Evolutionary conservation across 2,797 vertebrate genomes (phyloP).

Genomic region (Pogonophryne albipinna): DNA sequence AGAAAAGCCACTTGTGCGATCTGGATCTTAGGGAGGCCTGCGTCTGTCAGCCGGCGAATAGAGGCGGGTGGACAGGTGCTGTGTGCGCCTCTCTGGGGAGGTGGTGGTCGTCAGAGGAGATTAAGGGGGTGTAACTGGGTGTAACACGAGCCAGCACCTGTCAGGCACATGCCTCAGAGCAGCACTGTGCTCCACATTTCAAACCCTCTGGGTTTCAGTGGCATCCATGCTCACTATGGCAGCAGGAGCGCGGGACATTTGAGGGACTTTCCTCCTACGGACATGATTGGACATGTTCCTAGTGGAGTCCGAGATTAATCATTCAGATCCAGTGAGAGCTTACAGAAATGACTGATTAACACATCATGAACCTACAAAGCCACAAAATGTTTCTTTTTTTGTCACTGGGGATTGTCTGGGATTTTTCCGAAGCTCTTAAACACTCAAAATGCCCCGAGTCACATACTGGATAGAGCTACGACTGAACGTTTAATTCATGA

Average conservation of each 20-base stretch:
- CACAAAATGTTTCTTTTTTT: conserved; percentile 17
- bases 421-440: conserved; percentile 28
- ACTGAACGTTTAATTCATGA: neutral
- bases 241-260: conserved; percentile 10
- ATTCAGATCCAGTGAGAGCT: neutral
- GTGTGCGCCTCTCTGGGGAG: conserved; percentile 49
- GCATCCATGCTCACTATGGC: conserved; percentile 42
- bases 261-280: conserved; percentile 47
- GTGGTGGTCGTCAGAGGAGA: conserved; percentile 74
- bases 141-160: conserved; percentile 83
- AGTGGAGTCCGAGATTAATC: conserved; percentile 18
- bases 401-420: conserved; percentile 31
- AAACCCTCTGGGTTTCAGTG: conserved; percentile 28
- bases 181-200: conserved; percentile 39
- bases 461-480: neutral
- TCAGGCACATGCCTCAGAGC: conserved; percentile 69
- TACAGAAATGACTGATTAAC: neutral
- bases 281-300: conserved; percentile 45
- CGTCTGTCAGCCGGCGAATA: conserved; percentile 63
- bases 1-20: conserved; percentile 68
- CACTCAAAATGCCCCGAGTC: neutral
- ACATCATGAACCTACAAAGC: conserved; percentile 14
- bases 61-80: conserved; percentile 79
- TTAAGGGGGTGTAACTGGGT: conserved; percentile 80
- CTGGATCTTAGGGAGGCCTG: conserved; percentile 64